Conservation (phyloP, 1,140 invertebrate species). For the Drosophila mayri region DNA sequence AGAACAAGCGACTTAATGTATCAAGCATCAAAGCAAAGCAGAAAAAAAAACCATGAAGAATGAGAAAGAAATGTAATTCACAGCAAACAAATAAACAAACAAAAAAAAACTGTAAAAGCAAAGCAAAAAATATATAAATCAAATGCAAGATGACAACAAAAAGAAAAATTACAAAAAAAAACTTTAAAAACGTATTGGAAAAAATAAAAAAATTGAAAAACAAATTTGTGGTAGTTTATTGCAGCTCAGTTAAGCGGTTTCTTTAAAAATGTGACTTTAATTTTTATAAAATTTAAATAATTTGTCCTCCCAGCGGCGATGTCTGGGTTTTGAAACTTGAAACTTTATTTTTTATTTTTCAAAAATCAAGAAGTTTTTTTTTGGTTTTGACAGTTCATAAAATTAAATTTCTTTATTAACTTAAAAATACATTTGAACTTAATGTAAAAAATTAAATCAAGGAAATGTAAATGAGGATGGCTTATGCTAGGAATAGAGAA, state of each 20-base stretch:
- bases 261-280: too few species aligned
- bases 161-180: slow-evolving; percentile 60
- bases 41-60: slow-evolving; percentile 35
- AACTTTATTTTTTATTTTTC: neutral
- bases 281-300: too few species aligned
- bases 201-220: slow-evolving; percentile 84
- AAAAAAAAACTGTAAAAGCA: slow-evolving; percentile 65
- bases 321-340: neutral
- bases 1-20: slow-evolving; percentile 39
- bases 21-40: slow-evolving; percentile 48
- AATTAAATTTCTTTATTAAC: neutral
- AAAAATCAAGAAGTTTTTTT: neutral
- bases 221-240: slow-evolving; percentile 4
- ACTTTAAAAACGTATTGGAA: slow-evolving; percentile 64
- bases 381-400: neutral
- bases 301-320: too few species aligned
- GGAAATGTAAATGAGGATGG: neutral
- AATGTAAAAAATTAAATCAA: neutral
- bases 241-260: neutral
- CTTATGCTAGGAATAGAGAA: neutral
- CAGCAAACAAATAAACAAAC: slow-evolving; percentile 65
- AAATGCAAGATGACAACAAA: slow-evolving; percentile 59
- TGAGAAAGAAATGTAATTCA: slow-evolving; percentile 64
- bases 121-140: slow-evolving; percentile 63
- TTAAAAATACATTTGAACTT: neutral